Conservation (phyloP, 1,140 invertebrate species). For the Drosophila teissieri region DNA sequence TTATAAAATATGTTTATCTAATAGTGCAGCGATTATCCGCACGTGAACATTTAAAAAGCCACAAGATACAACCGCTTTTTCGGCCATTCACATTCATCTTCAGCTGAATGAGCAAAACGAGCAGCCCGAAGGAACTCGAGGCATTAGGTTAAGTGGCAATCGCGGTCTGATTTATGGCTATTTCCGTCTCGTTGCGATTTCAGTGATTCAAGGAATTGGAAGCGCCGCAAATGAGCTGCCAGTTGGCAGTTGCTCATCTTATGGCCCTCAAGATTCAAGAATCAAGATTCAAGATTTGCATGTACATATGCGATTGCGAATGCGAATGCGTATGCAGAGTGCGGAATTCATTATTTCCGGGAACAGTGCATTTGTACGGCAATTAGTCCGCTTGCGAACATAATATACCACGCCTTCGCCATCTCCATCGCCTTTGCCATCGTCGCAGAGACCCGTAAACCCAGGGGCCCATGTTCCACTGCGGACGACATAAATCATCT, state of each 20-base stretch:
- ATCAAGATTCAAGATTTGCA: slow-evolving; percentile 57
- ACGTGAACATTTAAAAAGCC: neutral
- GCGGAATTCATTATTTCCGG: slow-evolving; percentile 83
- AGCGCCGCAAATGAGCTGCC: slow-evolving; percentile 83
- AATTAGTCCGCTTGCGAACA: slow-evolving; percentile 77
- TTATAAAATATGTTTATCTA: neutral
- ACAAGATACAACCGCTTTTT: neutral
- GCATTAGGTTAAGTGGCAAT: slow-evolving; percentile 80
- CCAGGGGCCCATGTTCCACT: slow-evolving; percentile 60
- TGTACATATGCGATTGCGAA: slow-evolving; percentile 10
- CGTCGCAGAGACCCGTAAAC: slow-evolving; percentile 23
- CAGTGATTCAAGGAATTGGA: slow-evolving; percentile 83
- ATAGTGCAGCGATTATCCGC: neutral
- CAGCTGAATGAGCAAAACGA: slow-evolving; percentile 4
- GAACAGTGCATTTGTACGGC: slow-evolving; percentile 84
- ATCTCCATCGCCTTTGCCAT: too few species aligned
- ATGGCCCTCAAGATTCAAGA: slow-evolving; percentile 64
- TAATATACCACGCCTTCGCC: slow-evolving; percentile 47
- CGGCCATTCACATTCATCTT: neutral
- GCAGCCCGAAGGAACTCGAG: slow-evolving; percentile 12
- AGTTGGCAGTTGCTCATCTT: slow-evolving; percentile 66
- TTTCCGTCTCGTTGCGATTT: slow-evolving; percentile 82
- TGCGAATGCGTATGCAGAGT: slow-evolving; percentile 24
- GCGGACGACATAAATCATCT: slow-evolving; percentile 76
- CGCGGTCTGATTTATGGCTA: slow-evolving; percentile 74